Evolutionary conservation across 2,797 vertebrate species (phyloP).

Genomic region (Borostomias antarcticus): DNA sequence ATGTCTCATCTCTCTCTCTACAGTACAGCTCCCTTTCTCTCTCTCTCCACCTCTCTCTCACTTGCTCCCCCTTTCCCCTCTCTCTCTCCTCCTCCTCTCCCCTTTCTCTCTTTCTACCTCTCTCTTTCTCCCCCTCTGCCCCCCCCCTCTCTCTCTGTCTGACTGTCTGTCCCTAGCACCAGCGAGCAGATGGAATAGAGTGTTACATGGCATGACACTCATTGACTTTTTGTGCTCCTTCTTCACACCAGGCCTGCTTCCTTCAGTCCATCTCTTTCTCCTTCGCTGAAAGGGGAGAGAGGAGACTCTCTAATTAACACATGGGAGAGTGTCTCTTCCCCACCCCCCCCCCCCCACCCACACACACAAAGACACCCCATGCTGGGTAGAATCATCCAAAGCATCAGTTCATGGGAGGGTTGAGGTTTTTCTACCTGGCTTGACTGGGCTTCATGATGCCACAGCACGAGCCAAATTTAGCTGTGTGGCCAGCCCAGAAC

Average conservation of each 20-base stretch:
- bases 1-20: too few species aligned
- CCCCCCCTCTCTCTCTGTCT: slow-evolving; percentile 2
- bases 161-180: too few species aligned
- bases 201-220: too few species aligned
- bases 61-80: too few species aligned
- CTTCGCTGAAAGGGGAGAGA: slow-evolving; percentile 2
- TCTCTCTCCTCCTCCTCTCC: not conserved
- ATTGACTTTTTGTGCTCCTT: not conserved
- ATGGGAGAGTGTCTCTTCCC: slow-evolving; percentile 1
- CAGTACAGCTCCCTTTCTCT: too few species aligned
- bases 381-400: slow-evolving; percentile 32
- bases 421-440: slow-evolving; percentile 35
- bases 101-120: not conserved
- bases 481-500: slow-evolving; percentile 15
- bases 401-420: slow-evolving; percentile 23
- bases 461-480: slow-evolving; percentile 34
- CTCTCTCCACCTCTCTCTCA: too few species aligned
- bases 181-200: not conserved
- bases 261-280: not conserved
- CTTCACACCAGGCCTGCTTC: not conserved
- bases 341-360: too few species aligned
- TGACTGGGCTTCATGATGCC: slow-evolving; percentile 28
- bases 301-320: slow-evolving; percentile 15
- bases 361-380: slow-evolving; percentile 15
- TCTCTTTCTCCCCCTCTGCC: not conserved